Percentiles rank a stretch among this genome's conserved stretches.
phyloP scores from a whole-genome alignment of 2,888 invertebrate species.

The Lepidonotus clava region DNA sequence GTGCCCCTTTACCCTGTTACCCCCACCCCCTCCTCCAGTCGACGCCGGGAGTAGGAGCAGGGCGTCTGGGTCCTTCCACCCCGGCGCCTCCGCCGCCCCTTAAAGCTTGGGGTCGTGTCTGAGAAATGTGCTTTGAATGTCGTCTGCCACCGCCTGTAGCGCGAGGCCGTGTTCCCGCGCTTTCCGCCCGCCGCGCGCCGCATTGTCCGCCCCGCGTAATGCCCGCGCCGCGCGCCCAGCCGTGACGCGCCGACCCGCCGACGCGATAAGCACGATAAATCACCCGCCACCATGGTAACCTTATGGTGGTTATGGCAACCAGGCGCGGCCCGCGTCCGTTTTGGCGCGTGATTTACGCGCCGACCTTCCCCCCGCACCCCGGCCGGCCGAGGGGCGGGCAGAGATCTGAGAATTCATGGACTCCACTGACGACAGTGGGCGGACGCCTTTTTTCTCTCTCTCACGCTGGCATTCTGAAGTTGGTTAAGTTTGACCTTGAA shows the following conservation, averaged over 20 bases:
- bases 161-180: constrained; percentile 36
- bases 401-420: constrained; percentile 27
- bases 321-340: background rate
- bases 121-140: constrained; percentile 52
- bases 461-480: too few species aligned
- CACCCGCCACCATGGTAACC: constrained; percentile 47
- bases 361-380: background rate
- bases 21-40: too few species aligned
- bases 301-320: constrained; percentile 49
- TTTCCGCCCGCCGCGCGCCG: background rate
- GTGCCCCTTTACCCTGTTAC: background rate
- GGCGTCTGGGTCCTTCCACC: constrained; percentile 21
- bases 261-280: constrained; percentile 43
- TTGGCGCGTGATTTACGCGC: constrained; percentile 1
- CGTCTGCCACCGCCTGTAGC: background rate
- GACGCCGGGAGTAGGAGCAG: too few species aligned
- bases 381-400: background rate
- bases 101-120: constrained; percentile 48
- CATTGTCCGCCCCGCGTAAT: constrained; percentile 35
- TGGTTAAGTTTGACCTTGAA: too few species aligned
- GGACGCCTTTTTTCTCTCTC: too few species aligned
- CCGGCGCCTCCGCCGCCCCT: constrained; percentile 4
- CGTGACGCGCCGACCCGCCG: background rate
- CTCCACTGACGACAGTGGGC: too few species aligned
- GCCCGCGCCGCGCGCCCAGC: background rate